phyloP scores from a whole-genome alignment of 2,888 invertebrate genomes.

The Chaitophorus viminalis region DNA sequence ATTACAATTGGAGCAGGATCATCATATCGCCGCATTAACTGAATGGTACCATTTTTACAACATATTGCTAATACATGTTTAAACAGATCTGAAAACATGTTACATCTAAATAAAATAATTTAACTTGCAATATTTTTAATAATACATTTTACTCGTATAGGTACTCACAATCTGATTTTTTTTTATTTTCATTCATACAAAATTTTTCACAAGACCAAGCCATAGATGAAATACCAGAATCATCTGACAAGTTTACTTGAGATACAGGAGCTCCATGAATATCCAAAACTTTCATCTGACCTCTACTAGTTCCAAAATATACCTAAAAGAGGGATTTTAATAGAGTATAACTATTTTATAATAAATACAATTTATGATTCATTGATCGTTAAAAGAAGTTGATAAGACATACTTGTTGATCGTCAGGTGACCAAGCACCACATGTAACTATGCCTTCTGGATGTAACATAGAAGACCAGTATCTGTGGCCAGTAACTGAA shows the following conservation, averaged over 20 bases:
- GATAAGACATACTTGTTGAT: constrained; percentile 76
- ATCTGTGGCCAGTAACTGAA: constrained; percentile 95
- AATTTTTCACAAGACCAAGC: constrained; percentile 98
- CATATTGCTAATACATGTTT: constrained; percentile 87
- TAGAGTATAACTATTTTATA: background rate
- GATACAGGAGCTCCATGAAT: constrained; percentile 96
- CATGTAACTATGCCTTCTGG: constrained; percentile 93
- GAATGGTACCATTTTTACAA: constrained; percentile 89
- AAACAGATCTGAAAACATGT: constrained; percentile 70
- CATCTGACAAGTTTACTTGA: constrained; percentile 86
- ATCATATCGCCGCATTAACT: constrained; percentile 89
- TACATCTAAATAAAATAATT: background rate
- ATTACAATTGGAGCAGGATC: constrained; percentile 91
- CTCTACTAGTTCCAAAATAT: constrained; percentile 93
- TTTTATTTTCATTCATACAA: constrained; percentile 91
- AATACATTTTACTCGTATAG: background rate
- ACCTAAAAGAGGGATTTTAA: constrained; percentile 71
- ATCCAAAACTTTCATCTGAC: constrained; percentile 96
- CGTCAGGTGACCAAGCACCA: constrained; percentile 98
- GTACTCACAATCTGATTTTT: constrained; percentile 70
- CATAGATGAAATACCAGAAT: constrained; percentile 89
- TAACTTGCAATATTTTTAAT: background rate
- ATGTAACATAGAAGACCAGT: constrained; percentile 98
- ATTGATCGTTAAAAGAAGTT: background rate
- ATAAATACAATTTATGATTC: background rate